Evolutionary conservation across 2,113 vertebrate genomes (phyloP).

Genomic region (Excalfactoria chinensis): DNA sequence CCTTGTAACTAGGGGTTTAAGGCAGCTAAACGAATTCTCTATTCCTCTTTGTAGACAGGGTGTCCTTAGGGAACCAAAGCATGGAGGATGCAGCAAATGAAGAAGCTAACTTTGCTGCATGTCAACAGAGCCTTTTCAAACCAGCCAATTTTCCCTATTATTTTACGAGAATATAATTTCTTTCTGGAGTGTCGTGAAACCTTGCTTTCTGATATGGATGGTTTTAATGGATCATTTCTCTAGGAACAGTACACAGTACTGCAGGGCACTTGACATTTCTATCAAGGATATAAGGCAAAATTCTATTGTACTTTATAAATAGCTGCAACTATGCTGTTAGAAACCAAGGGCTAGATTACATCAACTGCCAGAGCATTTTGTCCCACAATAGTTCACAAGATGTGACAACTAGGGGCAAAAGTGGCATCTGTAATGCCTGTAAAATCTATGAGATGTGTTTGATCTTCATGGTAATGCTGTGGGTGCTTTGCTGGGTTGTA

Average conservation of each 20-base stretch:
- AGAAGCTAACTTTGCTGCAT: not conserved
- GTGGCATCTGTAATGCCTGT: not conserved
- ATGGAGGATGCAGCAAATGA: not conserved
- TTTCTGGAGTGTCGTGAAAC: constrained; percentile 39
- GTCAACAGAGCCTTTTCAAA: not conserved
- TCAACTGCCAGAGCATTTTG: not conserved
- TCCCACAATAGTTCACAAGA: not conserved
- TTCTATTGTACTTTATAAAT: not conserved
- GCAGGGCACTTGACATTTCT: constrained; percentile 50
- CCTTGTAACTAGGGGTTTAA: not conserved
- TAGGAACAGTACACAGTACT: constrained; percentile 6
- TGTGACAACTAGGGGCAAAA: not conserved
- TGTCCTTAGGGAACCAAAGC: not conserved
- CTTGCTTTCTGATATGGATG: not conserved
- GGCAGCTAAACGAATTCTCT: not conserved
- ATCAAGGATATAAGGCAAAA: constrained; percentile 30
- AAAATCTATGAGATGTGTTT: not conserved
- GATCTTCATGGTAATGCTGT: not conserved
- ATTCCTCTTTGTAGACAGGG: not conserved
- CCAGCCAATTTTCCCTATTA: not conserved
- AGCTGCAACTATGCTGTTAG: not conserved
- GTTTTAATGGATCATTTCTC: constrained; percentile 52
- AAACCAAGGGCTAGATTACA: not conserved
- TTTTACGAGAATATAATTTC: not conserved
- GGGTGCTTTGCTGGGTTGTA: not conserved